These are phyloP conservation scores for Momotus momota DNA, from an alignment of 2,797 vertebrate species.

Conservation along the genomic window DNA sequence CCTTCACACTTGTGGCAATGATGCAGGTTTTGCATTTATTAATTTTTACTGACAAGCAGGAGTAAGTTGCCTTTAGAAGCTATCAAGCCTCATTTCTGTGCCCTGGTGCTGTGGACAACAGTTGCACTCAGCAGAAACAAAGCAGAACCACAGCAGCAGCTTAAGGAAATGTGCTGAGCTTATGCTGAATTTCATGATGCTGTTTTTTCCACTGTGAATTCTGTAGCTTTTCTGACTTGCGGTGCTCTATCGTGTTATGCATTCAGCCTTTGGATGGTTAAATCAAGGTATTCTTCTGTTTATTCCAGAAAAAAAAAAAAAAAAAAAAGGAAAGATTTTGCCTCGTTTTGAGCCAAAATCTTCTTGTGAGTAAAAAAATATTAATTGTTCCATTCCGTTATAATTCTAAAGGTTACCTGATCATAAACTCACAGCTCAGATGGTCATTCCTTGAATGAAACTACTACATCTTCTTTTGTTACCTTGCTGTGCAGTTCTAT, in stretches of 20 bases:
- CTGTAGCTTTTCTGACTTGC: conserved; percentile 30
- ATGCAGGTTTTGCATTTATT: neutral
- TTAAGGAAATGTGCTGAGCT: conserved; percentile 31
- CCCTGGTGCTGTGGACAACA: conserved; percentile 24
- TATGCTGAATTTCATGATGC: conserved; percentile 26
- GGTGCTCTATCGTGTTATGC: conserved; percentile 55
- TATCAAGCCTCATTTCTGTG: neutral
- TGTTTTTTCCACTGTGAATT: conserved; percentile 70
- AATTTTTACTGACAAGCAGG: neutral
- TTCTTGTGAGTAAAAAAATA: neutral
- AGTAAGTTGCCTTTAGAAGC: conserved; percentile 44
- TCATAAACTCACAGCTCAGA: conserved; percentile 4
- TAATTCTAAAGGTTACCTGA: neutral
- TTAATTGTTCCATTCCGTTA: neutral
- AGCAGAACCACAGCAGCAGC: conserved; percentile 3
- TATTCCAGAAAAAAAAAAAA: neutral
- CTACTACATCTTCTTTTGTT: neutral
- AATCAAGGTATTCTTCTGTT: conserved; percentile 61
- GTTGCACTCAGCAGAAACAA: conserved; percentile 29
- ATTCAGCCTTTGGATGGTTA: conserved; percentile 50
- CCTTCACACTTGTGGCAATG: neutral
- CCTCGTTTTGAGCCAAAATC: conserved; percentile 44
- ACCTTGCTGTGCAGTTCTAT: neutral
- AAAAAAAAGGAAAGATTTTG: neutral
- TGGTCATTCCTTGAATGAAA: neutral